phyloP scores from a whole-genome alignment of 2,797 vertebrate species.

The Hipposideros larvatus region DNA sequence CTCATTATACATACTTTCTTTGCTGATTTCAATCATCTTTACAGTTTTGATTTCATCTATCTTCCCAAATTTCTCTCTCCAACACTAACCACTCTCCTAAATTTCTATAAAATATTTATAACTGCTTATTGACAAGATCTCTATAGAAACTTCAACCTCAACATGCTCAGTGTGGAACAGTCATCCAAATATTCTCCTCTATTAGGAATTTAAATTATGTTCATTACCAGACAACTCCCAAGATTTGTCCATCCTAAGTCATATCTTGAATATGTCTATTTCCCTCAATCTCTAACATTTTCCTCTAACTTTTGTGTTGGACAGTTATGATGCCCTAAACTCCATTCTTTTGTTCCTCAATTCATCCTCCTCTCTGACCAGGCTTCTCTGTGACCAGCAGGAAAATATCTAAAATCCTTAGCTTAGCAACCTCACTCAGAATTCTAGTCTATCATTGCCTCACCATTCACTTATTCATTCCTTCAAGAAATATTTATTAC shows the following conservation, averaged over 20 bases:
- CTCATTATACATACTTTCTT: background rate
- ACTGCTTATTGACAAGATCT: background rate
- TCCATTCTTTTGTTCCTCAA: background rate
- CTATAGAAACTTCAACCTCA: background rate
- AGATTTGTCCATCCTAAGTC: background rate
- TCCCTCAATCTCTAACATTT: rapidly evolving
- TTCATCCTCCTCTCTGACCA: background rate
- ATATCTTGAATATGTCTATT: background rate
- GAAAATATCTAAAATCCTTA: background rate
- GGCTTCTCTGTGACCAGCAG: background rate
- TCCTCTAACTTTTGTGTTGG: background rate
- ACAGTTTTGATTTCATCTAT: background rate
- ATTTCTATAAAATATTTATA: background rate
- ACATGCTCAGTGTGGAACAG: background rate
- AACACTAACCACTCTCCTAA: background rate
- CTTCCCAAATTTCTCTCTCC: background rate
- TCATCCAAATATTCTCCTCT: background rate
- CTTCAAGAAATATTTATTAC: background rate
- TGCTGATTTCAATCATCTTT: background rate
- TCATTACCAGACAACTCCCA: background rate
- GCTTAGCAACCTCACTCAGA: background rate
- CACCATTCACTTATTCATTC: background rate
- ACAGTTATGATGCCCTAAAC: background rate
- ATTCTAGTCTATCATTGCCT: background rate
- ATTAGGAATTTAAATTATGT: background rate